A percentile compares a stretch with the other conserved stretches of the same genome.
Evolutionary conservation across 1,140 invertebrate species (phyloP).

Genomic region (Drosophila bocqueti): DNA sequence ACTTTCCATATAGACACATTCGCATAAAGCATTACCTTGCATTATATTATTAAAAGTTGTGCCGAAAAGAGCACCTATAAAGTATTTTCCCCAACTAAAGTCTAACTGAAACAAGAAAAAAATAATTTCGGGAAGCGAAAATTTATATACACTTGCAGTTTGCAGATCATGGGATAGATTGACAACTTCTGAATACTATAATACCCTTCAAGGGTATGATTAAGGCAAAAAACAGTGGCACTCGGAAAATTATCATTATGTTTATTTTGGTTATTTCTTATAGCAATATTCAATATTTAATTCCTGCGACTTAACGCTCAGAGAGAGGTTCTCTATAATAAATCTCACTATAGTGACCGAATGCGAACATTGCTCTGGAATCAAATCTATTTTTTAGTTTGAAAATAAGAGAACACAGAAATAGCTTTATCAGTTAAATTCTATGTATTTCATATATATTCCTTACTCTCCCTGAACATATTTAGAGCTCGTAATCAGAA

Average conservation of each 20-base stretch:
- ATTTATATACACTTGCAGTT: neutral
- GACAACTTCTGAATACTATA: too few species aligned
- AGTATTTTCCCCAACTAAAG: constrained; percentile 28
- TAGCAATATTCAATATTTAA: too few species aligned
- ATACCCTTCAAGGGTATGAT: too few species aligned
- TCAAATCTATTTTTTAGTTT: neutral
- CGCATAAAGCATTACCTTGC: constrained; percentile 50
- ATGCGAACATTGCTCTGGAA: neutral
- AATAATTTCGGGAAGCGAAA: neutral
- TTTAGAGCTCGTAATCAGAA: neutral
- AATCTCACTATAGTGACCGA: too few species aligned
- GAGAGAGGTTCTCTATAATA: too few species aligned
- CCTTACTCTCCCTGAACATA: neutral
- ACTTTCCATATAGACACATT: constrained; percentile 38
- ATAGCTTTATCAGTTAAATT: neutral
- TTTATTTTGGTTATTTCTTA: too few species aligned
- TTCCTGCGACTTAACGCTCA: too few species aligned
- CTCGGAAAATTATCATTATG: too few species aligned
- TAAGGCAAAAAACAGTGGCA: too few species aligned
- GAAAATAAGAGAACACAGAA: neutral
- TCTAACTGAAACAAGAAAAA: neutral
- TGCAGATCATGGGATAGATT: too few species aligned
- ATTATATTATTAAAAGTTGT: constrained; percentile 70
- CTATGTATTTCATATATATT: too few species aligned
- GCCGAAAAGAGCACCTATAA: constrained; percentile 36